Conservation (phyloP, 2,888 invertebrate genomes). For the Subacronicta megacephala region DNA sequence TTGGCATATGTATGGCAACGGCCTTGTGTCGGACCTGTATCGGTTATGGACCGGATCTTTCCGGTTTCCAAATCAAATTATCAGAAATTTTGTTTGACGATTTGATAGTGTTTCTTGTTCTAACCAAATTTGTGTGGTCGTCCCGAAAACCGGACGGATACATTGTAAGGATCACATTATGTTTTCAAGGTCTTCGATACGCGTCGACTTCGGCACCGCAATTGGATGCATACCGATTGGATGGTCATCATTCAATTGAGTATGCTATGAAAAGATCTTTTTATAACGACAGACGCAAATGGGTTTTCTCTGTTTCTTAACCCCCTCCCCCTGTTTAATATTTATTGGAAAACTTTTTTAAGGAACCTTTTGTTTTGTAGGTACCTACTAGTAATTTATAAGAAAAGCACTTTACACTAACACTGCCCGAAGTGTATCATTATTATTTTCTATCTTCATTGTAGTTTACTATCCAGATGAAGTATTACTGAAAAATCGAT, state of each 20-base stretch:
- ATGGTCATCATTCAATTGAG: constrained; percentile 23
- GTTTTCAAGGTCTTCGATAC: constrained; percentile 13
- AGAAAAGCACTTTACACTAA: no score
- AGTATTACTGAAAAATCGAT: no score
- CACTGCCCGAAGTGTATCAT: no score
- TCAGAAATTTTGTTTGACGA: constrained; percentile 74
- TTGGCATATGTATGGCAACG: constrained; percentile 11
- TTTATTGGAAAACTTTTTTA: no score
- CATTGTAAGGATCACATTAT: constrained; percentile 9
- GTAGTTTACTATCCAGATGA: no score
- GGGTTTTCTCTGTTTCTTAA: no score
- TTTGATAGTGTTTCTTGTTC: constrained; percentile 72
- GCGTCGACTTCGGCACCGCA: constrained; percentile 2
- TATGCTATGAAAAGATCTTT: neutral
- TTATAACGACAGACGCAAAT: neutral
- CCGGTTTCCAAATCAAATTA: constrained; percentile 63
- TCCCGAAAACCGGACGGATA: constrained; percentile 15
- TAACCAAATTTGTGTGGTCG: constrained; percentile 29
- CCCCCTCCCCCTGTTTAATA: no score
- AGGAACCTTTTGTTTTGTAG: no score
- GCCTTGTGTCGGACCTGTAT: constrained; percentile 13
- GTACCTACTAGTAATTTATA: no score
- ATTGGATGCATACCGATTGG: constrained; percentile 12
- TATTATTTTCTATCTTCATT: no score
- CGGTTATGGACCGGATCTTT: constrained; percentile 56